Base-by-base conservation (phyloP, 2,113 vertebrate species). In the Lutjanus erythropterus region DNA sequence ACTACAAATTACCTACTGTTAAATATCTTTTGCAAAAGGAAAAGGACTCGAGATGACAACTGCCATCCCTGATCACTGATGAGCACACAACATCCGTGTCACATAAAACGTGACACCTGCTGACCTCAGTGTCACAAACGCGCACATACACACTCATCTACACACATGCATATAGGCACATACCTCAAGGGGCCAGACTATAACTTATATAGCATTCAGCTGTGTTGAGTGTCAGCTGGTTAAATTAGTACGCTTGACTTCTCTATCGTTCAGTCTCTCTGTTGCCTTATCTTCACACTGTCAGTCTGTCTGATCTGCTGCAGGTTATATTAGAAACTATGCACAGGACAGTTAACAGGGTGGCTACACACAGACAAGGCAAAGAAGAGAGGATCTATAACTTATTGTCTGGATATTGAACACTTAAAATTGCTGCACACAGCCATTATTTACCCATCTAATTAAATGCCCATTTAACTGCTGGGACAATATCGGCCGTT, bases 141-240 rank as follows among this genome's bases (percentile, higher is more conserved):
- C 50, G 37, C 31, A 47, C 75, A 58, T 68, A 31, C 66, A 50
- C 64, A 67, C 31, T 35, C n/a, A 23, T 29, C 42, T 37, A 23
- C 31, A 53, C 46, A 35, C 55, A 72, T 15, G 46, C 49, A 69
- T 10, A 56, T 39, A 39, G 4, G 9, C 75, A 60, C 81, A 81
- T 74, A 75, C 41, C 84, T 70, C 60, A 66, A 42, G 85, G 74
- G 71, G 70, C 68, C 78, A 58, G 39, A 65, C 75, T 39, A 80
- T 69, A 86, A 86, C 91, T 71, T 81, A 84, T 87, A 91, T 90
- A 89, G 88, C 74, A 46, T 78, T 91, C 92, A 91, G 91, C 92
- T 93, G 88, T 80, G 88, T 55, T 44, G 70, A 33, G 78, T 78
- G 90, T 88, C 90, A 90, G 87, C 75, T 86, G 88, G 86, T 85